Percentiles rank a stretch among this genome's conserved stretches.
These are phyloP conservation scores for Podarcis muralis DNA, from an alignment of 2,113 vertebrate genomes.

Conservation along the genomic window DNA sequence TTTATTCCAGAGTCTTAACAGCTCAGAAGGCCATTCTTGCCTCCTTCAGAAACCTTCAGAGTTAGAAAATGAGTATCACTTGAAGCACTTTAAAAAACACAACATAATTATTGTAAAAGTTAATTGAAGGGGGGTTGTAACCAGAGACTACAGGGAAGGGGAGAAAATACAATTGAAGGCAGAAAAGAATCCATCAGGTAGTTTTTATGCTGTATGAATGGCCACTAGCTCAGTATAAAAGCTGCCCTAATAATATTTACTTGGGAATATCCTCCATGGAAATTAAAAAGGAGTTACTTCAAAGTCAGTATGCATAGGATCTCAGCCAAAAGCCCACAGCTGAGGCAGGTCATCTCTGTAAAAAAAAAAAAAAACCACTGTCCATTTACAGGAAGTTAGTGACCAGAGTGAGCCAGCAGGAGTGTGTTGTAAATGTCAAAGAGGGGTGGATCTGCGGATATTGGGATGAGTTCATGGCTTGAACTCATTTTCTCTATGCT, in stretches of 20 bases:
- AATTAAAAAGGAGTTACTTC: not conserved
- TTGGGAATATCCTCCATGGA: not conserved
- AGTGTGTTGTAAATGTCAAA: too few relatives aligned
- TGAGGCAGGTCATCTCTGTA: not conserved
- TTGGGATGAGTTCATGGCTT: too few relatives aligned
- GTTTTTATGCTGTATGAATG: not conserved
- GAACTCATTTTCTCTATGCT: too few relatives aligned
- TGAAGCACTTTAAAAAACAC: slow-evolving; percentile 26
- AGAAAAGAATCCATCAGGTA: not conserved
- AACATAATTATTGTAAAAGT: slow-evolving; percentile 57
- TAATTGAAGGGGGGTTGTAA: not conserved
- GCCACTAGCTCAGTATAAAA: not conserved
- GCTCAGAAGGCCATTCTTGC: slow-evolving; percentile 75
- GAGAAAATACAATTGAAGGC: slow-evolving; percentile 36
- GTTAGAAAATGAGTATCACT: slow-evolving; percentile 80
- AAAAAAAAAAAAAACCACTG: too few relatives aligned
- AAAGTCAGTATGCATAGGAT: not conserved
- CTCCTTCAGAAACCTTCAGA: slow-evolving; percentile 80
- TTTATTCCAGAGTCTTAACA: slow-evolving; percentile 76
- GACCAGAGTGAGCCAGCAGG: too few relatives aligned
- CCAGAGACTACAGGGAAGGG: not conserved
- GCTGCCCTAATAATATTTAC: not conserved
- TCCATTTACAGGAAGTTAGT: too few relatives aligned
- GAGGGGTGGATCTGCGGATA: too few relatives aligned
- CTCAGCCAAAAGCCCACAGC: not conserved